Conservation (phyloP, 2,888 invertebrate species). For the Steinernema carpocapsae region DNA sequence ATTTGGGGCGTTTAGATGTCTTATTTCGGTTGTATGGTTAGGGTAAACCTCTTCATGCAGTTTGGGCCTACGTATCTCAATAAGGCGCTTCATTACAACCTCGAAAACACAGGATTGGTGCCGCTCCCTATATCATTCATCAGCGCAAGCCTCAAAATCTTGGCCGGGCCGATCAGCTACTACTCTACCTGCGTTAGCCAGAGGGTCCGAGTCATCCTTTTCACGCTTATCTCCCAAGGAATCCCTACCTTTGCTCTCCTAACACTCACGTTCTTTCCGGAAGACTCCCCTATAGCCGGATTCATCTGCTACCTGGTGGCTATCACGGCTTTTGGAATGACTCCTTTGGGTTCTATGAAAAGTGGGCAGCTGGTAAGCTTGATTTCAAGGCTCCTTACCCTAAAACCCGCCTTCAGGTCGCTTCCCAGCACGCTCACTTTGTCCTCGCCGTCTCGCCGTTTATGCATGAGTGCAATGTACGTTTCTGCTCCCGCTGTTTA, state of each 20-base stretch:
- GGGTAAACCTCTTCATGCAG: slow-evolving; percentile 34
- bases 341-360: slow-evolving; percentile 8
- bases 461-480: no score
- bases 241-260: neutral
- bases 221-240: slow-evolving; percentile 23
- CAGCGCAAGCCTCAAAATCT: no score
- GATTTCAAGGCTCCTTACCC: neutral
- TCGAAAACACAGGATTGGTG: slow-evolving; percentile 17
- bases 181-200: slow-evolving; percentile 23
- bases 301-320: neutral
- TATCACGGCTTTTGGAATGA: slow-evolving; percentile 19
- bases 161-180: slow-evolving; percentile 24
- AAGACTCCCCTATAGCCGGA: neutral
- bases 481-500: no score
- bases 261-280: neutral
- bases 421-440: slow-evolving; percentile 14
- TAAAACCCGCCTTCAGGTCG: neutral
- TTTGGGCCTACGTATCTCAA: slow-evolving; percentile 37
- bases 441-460: slow-evolving; percentile 14
- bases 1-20: slow-evolving; percentile 25
- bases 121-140: no score
- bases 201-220: slow-evolving; percentile 14
- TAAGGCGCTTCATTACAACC: slow-evolving; percentile 10
- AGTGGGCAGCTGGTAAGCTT: neutral
- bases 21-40: slow-evolving; percentile 32